Conservation (phyloP, 2,113 vertebrate genomes). For the Mobula birostris region DNA sequence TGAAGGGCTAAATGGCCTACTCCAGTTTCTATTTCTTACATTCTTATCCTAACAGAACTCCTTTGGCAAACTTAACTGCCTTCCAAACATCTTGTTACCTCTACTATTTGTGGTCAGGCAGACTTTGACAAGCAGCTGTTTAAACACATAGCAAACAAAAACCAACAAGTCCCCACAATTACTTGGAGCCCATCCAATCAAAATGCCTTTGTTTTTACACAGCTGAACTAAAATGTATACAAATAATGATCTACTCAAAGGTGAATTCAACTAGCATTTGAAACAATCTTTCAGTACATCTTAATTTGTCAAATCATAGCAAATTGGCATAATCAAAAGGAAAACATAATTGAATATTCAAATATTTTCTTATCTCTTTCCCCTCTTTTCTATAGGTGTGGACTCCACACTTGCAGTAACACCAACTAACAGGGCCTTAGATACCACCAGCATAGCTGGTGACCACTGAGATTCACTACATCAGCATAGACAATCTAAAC, state of each 20-base stretch:
- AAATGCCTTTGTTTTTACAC: constrained; percentile 24
- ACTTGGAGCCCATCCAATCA: constrained; percentile 21
- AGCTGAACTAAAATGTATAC: constrained; percentile 13
- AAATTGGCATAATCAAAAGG: background rate
- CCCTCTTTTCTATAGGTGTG: background rate
- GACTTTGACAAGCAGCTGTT: constrained; percentile 29
- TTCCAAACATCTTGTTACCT: constrained; percentile 14
- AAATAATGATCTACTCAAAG: background rate
- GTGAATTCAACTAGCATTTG: constrained; percentile 7
- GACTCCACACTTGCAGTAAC: background rate
- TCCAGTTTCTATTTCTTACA: background rate
- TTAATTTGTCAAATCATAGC: constrained; percentile 2
- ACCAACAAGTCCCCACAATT: background rate
- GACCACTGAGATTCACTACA: background rate
- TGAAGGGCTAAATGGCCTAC: background rate
- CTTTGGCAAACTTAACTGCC: background rate
- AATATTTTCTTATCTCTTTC: background rate
- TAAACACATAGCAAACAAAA: constrained; percentile 27
- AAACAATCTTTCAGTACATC: background rate
- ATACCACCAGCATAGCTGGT: background rate
- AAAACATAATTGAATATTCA: background rate
- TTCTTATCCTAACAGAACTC: background rate
- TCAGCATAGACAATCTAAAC: background rate
- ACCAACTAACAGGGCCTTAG: background rate
- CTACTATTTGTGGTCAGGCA: background rate